Evolutionary conservation across 2,888 invertebrate species (phyloP).

Genomic region (Itoplectis maculator): DNA sequence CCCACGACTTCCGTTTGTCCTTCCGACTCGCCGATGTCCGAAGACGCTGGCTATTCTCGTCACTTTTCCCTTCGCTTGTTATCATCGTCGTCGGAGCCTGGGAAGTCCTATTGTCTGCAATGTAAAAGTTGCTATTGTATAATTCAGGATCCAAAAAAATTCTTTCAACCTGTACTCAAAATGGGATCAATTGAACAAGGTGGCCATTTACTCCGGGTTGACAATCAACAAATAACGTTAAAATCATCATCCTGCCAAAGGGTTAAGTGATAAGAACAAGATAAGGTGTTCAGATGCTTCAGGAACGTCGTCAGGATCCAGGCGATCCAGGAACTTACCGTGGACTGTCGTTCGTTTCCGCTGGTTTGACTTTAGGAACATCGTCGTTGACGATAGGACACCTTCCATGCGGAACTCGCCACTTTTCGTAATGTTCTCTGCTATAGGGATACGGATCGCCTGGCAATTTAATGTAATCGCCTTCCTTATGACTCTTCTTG

Average conservation of each 20-base stretch:
- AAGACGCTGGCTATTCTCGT: slow-evolving; percentile 49
- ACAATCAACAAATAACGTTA: slow-evolving; percentile 40
- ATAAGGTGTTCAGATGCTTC: not conserved
- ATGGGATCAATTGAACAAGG: not conserved
- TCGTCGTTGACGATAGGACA: slow-evolving; percentile 61
- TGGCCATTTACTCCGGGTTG: slow-evolving; percentile 70
- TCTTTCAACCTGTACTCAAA: not conserved
- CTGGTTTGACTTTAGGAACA: slow-evolving; percentile 60
- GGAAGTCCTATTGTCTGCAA: slow-evolving; percentile 52
- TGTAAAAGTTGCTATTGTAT: not conserved
- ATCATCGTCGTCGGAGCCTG: slow-evolving; percentile 1
- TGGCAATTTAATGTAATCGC: slow-evolving; percentile 71
- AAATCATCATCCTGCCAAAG: slow-evolving; percentile 28
- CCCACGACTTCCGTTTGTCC: slow-evolving; percentile 60
- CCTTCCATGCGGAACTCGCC: slow-evolving; percentile 68
- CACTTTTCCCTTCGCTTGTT: slow-evolving; percentile 36
- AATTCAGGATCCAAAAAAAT: not conserved
- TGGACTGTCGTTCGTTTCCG: slow-evolving; percentile 63
- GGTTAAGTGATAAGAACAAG: not conserved
- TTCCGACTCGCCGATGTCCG: slow-evolving; percentile 41
- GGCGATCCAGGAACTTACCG: slow-evolving; percentile 71
- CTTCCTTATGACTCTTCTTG: slow-evolving; percentile 46
- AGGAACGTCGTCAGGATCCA: slow-evolving; percentile 24
- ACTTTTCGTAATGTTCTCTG: slow-evolving; percentile 73
- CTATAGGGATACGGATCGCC: slow-evolving; percentile 78